Evolutionary conservation across 2,113 vertebrate genomes (phyloP).

Genomic region (Antechinus flavipes): DNA sequence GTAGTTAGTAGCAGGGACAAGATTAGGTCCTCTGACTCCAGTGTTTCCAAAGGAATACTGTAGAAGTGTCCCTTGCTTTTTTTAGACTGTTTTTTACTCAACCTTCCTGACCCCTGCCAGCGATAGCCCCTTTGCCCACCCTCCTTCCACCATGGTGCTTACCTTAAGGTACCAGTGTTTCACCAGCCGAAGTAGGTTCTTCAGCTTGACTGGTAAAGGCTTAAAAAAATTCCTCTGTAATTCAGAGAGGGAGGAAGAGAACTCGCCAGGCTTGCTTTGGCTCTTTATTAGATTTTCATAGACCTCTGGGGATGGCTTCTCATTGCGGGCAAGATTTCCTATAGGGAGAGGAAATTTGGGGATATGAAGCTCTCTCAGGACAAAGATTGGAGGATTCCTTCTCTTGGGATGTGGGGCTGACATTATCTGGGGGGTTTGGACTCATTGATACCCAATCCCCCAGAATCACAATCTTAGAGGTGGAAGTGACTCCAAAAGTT

Average conservation of each 20-base stretch:
- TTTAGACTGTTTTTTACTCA: neutral
- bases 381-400: neutral
- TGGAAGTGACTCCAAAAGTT: neutral
- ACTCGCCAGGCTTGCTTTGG: neutral
- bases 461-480: neutral
- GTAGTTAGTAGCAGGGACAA: too few relatives aligned
- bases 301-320: neutral
- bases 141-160: neutral
- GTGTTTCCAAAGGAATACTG: neutral
- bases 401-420: neutral
- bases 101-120: neutral
- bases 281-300: conserved; percentile 65
- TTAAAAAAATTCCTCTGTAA: conserved; percentile 84
- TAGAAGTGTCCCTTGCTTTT: neutral
- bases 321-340: conserved; percentile 48
- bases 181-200: conserved; percentile 81
- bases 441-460: neutral
- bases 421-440: neutral
- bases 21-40: too few relatives aligned
- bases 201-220: conserved; percentile 64
- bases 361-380: neutral
- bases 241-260: conserved; percentile 80
- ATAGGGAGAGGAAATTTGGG: neutral
- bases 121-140: neutral
- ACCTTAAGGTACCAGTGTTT: conserved; percentile 84